A percentile compares a stretch with the other conserved stretches of the same genome.
These are phyloP conservation scores for Phymastichus coffea DNA, from an alignment of 1,140 invertebrate genomes.

Conservation along the genomic window DNA sequence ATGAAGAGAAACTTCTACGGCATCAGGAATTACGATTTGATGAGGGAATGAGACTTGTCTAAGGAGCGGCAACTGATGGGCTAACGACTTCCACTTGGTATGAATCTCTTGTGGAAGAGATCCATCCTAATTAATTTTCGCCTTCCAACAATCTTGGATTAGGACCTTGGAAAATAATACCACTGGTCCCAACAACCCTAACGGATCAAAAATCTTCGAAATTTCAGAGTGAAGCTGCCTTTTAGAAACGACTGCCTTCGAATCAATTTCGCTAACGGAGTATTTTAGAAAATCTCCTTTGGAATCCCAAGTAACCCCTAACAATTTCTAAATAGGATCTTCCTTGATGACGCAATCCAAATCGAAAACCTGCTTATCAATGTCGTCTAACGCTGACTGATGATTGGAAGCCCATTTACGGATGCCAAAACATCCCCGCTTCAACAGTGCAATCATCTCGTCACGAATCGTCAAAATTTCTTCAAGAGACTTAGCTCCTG, in stretches of 20 bases:
- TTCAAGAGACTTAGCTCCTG: background rate
- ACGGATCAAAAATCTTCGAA: no score
- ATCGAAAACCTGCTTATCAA: background rate
- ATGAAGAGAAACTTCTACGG: background rate
- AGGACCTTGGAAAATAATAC: slow-evolving; percentile 23
- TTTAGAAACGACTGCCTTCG: background rate
- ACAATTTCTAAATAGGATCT: background rate
- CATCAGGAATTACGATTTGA: background rate
- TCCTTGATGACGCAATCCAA: no score
- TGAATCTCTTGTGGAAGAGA: no score
- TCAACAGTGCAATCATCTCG: no score
- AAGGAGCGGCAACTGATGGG: background rate
- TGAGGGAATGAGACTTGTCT: background rate
- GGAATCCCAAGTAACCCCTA: background rate
- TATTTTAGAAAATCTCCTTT: background rate
- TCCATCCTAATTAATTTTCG: no score
- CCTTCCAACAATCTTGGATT: no score
- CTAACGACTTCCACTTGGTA: slow-evolving; percentile 14
- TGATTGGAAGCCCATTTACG: background rate
- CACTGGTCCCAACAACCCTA: slow-evolving; percentile 17
- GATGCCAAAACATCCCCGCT: background rate
- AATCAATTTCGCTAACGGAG: background rate
- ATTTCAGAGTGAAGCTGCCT: slow-evolving; percentile 16
- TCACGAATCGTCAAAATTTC: no score
- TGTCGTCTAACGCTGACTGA: no score